phyloP scores from a whole-genome alignment of 2,888 invertebrate species.

The Ypsolopha sequella region DNA sequence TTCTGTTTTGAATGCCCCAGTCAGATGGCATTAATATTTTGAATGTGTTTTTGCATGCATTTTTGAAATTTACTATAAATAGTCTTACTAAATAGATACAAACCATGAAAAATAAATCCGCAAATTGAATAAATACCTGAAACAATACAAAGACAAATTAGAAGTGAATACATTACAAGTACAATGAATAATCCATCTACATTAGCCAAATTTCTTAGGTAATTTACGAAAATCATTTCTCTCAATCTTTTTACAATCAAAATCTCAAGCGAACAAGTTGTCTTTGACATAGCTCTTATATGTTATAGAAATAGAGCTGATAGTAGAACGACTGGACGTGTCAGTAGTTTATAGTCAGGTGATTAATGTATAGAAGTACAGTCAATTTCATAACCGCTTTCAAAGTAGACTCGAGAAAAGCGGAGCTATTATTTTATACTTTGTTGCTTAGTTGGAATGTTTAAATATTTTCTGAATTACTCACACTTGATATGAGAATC shows the following conservation, averaged over 20 bases:
- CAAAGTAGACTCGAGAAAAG: conserved; percentile 21
- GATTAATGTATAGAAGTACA: conserved; percentile 39
- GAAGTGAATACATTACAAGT: too few relatives aligned
- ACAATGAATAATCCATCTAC: too few relatives aligned
- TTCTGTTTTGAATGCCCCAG: not conserved
- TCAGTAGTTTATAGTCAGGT: conserved; percentile 11
- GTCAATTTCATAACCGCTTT: conserved; percentile 26
- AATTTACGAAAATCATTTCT: too few relatives aligned
- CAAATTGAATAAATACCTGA: not conserved
- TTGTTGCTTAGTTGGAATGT: conserved; percentile 7
- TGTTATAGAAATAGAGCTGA: not conserved
- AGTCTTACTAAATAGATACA: too few relatives aligned
- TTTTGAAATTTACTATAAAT: too few relatives aligned
- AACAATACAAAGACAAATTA: not conserved
- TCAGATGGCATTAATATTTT: not conserved
- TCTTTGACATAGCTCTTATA: not conserved
- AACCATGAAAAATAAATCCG: too few relatives aligned
- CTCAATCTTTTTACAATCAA: not conserved
- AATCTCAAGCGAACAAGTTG: not conserved
- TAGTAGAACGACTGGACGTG: not conserved
- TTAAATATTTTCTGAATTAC: not conserved
- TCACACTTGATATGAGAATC: not conserved
- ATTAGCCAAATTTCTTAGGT: too few relatives aligned
- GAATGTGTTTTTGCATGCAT: not conserved
- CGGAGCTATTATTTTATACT: conserved; percentile 45